A percentile compares a stretch with the other conserved stretches of the same genome.
Conservation (phyloP, 1,140 invertebrate genomes). For the Latrodectus geometricus region DNA sequence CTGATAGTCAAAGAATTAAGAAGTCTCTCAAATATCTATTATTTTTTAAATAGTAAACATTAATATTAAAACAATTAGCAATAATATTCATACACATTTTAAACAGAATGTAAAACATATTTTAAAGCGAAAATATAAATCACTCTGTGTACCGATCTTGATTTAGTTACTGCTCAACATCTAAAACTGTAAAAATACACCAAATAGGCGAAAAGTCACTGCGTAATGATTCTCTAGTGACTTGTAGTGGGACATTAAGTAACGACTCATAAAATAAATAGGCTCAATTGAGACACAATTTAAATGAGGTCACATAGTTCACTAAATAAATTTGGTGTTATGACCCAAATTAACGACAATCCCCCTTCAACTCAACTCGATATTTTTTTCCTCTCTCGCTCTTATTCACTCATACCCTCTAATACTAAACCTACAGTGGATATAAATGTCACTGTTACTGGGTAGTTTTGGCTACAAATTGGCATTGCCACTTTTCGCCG, state of each 20-base stretch:
- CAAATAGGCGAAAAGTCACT: not conserved
- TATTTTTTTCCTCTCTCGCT: not conserved
- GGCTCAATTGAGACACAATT: not conserved
- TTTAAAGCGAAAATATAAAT: too few relatives aligned
- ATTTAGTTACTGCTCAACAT: too few relatives aligned
- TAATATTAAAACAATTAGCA: too few relatives aligned
- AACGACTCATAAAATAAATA: not conserved
- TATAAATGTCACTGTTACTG: conserved; percentile 39
- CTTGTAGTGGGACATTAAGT: not conserved
- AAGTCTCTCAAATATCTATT: too few relatives aligned
- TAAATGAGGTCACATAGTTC: conserved; percentile 19
- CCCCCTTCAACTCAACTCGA: not conserved
- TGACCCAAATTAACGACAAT: conserved; percentile 20
- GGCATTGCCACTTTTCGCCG: conserved; percentile 30
- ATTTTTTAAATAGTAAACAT: too few relatives aligned
- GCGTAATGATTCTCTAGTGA: not conserved
- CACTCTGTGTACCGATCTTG: too few relatives aligned
- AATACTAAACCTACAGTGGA: not conserved
- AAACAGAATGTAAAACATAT: too few relatives aligned
- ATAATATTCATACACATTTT: too few relatives aligned
- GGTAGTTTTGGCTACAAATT: conserved; percentile 7
- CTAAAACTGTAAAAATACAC: too few relatives aligned
- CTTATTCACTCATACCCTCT: not conserved
- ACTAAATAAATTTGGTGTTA: conserved; percentile 13
- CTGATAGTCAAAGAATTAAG: too few relatives aligned